These are phyloP conservation scores for Caranx ignobilis DNA, from an alignment of 2,113 vertebrate genomes.

Conservation along the genomic window DNA sequence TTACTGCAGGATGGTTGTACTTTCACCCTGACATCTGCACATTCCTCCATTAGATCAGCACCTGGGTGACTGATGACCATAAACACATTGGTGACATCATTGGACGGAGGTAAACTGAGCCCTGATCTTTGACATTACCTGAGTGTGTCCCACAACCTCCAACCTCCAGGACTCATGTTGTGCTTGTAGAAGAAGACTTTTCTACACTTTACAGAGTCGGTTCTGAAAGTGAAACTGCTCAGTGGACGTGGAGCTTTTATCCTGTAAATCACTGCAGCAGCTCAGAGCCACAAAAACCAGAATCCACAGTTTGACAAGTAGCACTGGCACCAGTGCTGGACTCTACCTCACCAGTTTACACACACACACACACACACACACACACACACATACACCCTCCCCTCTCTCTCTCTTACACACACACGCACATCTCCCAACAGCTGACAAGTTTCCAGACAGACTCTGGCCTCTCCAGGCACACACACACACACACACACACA, in stretches of 20 bases:
- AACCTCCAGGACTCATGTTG: not conserved
- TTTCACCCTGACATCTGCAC: not conserved
- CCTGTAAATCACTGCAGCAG: conserved; percentile 44
- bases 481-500: conserved; percentile 28
- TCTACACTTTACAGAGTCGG: not conserved
- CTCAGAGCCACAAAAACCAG: conserved; percentile 41
- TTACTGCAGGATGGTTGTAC: no score
- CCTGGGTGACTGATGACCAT: no score
- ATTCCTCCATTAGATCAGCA: not conserved
- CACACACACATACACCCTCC: conserved; percentile 36
- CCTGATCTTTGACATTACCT: not conserved
- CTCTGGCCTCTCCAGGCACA: conserved; percentile 48
- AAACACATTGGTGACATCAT: not conserved
- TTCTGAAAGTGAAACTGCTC: conserved; percentile 7
- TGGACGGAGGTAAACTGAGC: not conserved
- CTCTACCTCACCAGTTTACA: conserved; percentile 58
- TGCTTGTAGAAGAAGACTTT: not conserved
- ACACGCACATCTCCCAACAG: conserved; percentile 58
- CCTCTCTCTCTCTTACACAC: conserved; percentile 28
- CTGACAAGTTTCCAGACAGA: conserved; percentile 75
- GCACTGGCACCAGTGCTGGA: conserved; percentile 43
- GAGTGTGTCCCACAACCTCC: not conserved
- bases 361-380: conserved; percentile 39
- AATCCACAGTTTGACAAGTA: conserved; percentile 62
- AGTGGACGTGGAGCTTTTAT: conserved; percentile 24